Percentiles rank a stretch among this genome's conserved stretches.
These are phyloP conservation scores for Podargus strigoides DNA, from an alignment of 2,797 vertebrate species.

Conservation along the genomic window DNA sequence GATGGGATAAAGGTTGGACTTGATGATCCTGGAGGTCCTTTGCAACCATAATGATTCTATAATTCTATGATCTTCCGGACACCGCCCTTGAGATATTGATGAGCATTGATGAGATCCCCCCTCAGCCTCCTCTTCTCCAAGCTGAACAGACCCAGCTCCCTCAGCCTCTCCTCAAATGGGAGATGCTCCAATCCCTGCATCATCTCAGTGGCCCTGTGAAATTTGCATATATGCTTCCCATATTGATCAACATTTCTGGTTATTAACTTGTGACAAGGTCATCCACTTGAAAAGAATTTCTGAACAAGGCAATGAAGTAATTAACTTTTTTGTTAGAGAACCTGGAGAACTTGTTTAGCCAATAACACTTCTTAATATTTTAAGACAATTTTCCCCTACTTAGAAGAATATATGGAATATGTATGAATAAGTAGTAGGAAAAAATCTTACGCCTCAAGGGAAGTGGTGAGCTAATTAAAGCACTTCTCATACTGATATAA, in stretches of 20 bases:
- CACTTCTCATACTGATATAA: neutral
- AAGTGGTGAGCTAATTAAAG: neutral
- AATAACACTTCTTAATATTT: slow-evolving; percentile 9
- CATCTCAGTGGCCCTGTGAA: too few relatives aligned
- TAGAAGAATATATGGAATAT: neutral
- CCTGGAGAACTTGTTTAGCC: neutral
- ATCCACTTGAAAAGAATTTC: slow-evolving; percentile 3
- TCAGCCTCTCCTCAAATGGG: too few relatives aligned
- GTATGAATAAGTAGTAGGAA: neutral
- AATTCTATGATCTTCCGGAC: too few relatives aligned
- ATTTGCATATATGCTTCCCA: neutral
- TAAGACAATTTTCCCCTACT: neutral
- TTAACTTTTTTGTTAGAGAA: neutral
- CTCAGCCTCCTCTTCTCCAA: too few relatives aligned
- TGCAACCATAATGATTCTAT: too few relatives aligned
- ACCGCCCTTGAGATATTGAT: too few relatives aligned
- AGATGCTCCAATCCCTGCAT: too few relatives aligned
- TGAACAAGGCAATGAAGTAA: neutral
- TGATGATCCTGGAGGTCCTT: too few relatives aligned
- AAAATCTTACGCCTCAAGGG: neutral
- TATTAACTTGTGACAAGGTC: slow-evolving; percentile 5
- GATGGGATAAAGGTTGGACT: too few relatives aligned
- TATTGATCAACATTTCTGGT: neutral
- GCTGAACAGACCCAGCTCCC: too few relatives aligned
- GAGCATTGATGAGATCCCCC: too few relatives aligned